Evolutionary conservation across 2,113 vertebrate genomes (phyloP).

Genomic region (Motacilla tschutschensis): DNA sequence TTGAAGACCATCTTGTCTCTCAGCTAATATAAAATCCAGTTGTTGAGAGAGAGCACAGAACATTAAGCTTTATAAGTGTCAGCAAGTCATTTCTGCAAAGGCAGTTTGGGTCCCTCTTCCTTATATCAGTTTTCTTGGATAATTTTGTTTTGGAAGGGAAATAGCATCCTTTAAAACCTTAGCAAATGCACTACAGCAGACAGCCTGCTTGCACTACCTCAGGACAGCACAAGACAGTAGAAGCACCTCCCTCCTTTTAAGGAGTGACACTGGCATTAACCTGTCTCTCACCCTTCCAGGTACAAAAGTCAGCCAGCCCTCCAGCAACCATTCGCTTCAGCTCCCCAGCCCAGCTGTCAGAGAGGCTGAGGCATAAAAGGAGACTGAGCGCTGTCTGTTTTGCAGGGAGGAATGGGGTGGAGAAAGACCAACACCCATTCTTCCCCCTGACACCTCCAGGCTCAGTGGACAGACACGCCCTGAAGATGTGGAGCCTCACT

Average conservation of each 20-base stretch:
- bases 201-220: not conserved
- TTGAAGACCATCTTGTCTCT: not conserved
- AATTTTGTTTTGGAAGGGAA: not conserved
- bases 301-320: not conserved
- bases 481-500: not conserved
- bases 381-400: not conserved
- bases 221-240: not conserved
- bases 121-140: not conserved
- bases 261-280: not conserved
- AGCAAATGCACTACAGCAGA: not conserved
- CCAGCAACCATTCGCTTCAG: not conserved
- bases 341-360: not conserved
- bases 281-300: not conserved
- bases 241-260: not conserved
- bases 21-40: not conserved
- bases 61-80: not conserved
- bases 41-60: not conserved
- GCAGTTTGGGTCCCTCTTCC: not conserved
- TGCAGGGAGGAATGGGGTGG: rapidly evolving
- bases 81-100: not conserved
- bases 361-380: not conserved
- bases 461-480: rapidly evolving
- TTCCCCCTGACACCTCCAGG: not conserved
- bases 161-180: not conserved
- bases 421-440: not conserved